phyloP scores from a whole-genome alignment of 2,888 invertebrate genomes.

The Troides helena region DNA sequence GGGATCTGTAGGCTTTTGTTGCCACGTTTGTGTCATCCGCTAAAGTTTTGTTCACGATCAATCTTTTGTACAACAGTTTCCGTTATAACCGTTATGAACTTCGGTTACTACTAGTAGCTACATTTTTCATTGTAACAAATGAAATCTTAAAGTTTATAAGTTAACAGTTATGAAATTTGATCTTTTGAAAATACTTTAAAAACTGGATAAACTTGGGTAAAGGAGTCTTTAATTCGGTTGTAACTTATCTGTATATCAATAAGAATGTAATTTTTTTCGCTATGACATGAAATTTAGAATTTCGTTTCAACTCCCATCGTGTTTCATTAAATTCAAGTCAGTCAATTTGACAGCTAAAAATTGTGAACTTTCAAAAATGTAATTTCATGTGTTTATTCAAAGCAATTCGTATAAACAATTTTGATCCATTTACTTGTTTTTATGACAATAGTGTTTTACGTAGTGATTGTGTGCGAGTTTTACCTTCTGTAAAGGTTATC shows the following conservation, averaged over 20 bases:
- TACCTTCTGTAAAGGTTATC: too few relatives aligned
- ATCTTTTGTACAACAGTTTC: neutral
- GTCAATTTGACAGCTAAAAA: constrained; percentile 38
- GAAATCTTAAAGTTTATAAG: neutral
- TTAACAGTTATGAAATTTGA: too few relatives aligned
- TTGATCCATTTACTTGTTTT: constrained; percentile 8
- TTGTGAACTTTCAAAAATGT: constrained; percentile 16
- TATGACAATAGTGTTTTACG: too few relatives aligned
- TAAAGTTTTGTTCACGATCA: constrained; percentile 20
- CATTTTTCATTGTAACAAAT: neutral
- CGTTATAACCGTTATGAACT: neutral
- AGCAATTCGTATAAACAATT: constrained; percentile 3
- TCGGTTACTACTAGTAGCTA: neutral
- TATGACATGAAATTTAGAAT: constrained; percentile 8
- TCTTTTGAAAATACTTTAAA: too few relatives aligned
- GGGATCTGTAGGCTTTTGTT: constrained; percentile 78
- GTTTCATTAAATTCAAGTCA: constrained; percentile 43
- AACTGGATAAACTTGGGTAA: too few relatives aligned
- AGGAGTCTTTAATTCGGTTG: too few relatives aligned
- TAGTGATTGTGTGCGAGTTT: too few relatives aligned
- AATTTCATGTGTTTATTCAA: constrained; percentile 7
- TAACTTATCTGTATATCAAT: too few relatives aligned
- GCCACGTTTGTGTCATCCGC: constrained; percentile 36
- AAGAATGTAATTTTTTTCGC: too few relatives aligned
- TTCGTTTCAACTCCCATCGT: constrained; percentile 37